Conservation (phyloP, 1,140 invertebrate species). For the Aphaenogaster ashmeadi region DNA sequence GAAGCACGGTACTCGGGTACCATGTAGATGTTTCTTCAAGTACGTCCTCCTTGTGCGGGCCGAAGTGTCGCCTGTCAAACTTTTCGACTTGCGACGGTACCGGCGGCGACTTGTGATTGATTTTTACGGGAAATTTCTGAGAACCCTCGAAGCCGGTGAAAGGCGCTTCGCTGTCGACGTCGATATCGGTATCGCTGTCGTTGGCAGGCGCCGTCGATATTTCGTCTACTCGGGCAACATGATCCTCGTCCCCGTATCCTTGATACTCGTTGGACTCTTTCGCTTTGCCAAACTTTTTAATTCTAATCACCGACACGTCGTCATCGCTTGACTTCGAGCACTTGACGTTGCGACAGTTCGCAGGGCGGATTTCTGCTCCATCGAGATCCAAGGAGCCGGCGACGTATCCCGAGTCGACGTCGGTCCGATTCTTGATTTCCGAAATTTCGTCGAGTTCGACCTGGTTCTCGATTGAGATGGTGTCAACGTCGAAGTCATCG, state of each 20-base stretch:
- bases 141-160: slow-evolving; percentile 81
- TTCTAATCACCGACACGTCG: not conserved
- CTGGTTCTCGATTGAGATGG: not conserved
- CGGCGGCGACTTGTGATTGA: slow-evolving; percentile 78
- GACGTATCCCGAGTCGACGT: not conserved
- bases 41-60: slow-evolving; percentile 75
- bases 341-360: slow-evolving; percentile 17
- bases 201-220: slow-evolving; percentile 32
- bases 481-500: not conserved
- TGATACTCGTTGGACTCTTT: not conserved
- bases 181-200: slow-evolving; percentile 38
- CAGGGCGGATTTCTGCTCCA: not conserved
- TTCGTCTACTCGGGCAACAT: not conserved
- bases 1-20: slow-evolving; percentile 37
- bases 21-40: slow-evolving; percentile 53
- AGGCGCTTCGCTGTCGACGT: slow-evolving; percentile 69
- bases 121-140: slow-evolving; percentile 81
- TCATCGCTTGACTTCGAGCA: not conserved
- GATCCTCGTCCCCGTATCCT: not conserved
- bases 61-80: slow-evolving; percentile 83
- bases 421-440: slow-evolving; percentile 16
- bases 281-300: slow-evolving; percentile 27
- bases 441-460: slow-evolving; percentile 27
- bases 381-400: not conserved
- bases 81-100: slow-evolving; percentile 76